Evolutionary conservation across 2,797 vertebrate genomes (phyloP), one percentile per base, ranked within the genome.

Genomic region (Galagoides demidoff): DNA sequence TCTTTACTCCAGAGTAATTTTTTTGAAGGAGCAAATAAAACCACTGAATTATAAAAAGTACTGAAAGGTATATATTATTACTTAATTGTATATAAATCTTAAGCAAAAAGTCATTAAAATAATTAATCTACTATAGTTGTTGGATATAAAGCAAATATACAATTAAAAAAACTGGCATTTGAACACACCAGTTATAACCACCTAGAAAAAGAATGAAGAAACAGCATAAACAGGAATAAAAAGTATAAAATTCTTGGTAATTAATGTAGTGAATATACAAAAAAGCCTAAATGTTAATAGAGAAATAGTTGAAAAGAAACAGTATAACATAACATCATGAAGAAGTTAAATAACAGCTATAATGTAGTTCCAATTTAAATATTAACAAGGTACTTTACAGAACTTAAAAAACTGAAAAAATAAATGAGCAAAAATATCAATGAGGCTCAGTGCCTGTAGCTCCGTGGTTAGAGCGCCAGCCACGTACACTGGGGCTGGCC

Each of bases 161-260:
- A 76, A 88, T 77, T 61, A 59, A 13, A 76, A 87, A 83, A 27
- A 57, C 34, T 57, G 34, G 4, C 66, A 78, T 73, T 73, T 81
- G 34, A 63, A 64, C 10, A 78, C 3, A 79, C 5, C 12, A 76
- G 9, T 59, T 61, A 74, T 61, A 85, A 82, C 16, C 68, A 86
- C 13, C 23, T 39, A 57, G 34, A 45, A 82, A 90, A 95, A 74
- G 43, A 85, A 66, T 74, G n/a, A 8, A 39, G 37, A 79, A 85
- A 13, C 34, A 78, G 23, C 20, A 37, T 5, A 59, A 77, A n/a
- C 29, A 77, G 25, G 71, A 92, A 79, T 16, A 55, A 64, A 85
- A 92, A 91, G 25, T 49, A 77, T 52, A 83, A 88, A 89, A 79
- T 63, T 71, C 6, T 59, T 73, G 57, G 34, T 59, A 89, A 92